These are phyloP conservation scores for Amazona vittata DNA, from an alignment of 2,113 vertebrate genomes.

Conservation along the genomic window DNA sequence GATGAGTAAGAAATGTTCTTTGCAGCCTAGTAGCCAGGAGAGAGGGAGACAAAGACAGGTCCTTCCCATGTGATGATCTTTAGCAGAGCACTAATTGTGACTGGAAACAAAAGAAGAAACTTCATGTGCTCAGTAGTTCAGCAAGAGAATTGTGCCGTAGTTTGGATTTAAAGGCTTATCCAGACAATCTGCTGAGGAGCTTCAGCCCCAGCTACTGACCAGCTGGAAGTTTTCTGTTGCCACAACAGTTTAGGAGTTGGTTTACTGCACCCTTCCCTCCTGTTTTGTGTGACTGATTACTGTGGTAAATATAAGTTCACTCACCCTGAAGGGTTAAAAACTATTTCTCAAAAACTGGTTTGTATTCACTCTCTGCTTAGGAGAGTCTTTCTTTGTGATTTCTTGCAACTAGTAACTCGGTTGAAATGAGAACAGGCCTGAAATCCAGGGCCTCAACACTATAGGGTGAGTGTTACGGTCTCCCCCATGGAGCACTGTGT, in stretches of 20 bases:
- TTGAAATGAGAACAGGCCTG: background rate
- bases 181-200: background rate
- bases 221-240: background rate
- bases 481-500: background rate
- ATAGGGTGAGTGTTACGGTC: background rate
- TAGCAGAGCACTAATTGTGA: background rate
- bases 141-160: background rate
- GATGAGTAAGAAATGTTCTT: background rate
- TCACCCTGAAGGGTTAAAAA: background rate
- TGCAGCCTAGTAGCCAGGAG: background rate
- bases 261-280: background rate
- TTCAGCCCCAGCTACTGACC: background rate
- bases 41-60: background rate
- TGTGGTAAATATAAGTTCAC: background rate
- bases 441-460: background rate
- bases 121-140: background rate
- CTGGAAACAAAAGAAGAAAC: background rate
- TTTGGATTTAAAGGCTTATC: background rate
- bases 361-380: background rate
- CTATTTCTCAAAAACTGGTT: background rate
- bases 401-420: background rate
- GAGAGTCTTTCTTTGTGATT: background rate
- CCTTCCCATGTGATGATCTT: background rate
- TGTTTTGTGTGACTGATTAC: background rate
- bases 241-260: background rate